Evolutionary conservation across 2,888 invertebrate genomes (phyloP).

Genomic region (Dexiosoma caninum): DNA sequence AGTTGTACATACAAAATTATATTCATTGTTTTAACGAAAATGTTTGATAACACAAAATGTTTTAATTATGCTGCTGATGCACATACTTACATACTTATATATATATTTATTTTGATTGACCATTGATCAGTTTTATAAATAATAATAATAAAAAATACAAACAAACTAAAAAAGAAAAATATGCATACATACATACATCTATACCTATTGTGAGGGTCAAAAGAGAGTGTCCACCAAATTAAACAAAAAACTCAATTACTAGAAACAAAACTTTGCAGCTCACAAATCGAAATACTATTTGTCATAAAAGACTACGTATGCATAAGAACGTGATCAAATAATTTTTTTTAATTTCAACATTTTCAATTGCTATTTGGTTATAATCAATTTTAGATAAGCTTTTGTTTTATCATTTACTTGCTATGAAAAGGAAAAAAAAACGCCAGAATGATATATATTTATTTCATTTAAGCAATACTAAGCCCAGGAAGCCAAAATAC

Average conservation of each 20-base stretch:
- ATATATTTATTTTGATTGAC: slow-evolving; percentile 42
- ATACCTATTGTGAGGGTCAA: neutral
- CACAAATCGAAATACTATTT: too few species aligned
- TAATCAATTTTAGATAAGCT: slow-evolving; percentile 26
- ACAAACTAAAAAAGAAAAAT: neutral
- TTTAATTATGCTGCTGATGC: neutral
- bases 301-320: too few species aligned
- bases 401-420: neutral
- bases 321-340: neutral
- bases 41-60: neutral
- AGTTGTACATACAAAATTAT: neutral
- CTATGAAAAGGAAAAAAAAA: neutral
- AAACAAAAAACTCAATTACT: too few species aligned
- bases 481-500: too few species aligned
- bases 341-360: neutral
- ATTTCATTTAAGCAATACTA: too few species aligned
- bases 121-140: slow-evolving; percentile 49
- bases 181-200: neutral
- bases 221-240: too few species aligned
- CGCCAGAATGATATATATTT: too few species aligned
- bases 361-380: neutral
- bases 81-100: too few species aligned
- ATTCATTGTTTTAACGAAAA: slow-evolving; percentile 6
- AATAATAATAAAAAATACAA: slow-evolving; percentile 18
- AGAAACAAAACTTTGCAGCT: too few species aligned